Base-by-base conservation (phyloP, 2,113 vertebrate species). In the Zapus hudsonius region DNA sequence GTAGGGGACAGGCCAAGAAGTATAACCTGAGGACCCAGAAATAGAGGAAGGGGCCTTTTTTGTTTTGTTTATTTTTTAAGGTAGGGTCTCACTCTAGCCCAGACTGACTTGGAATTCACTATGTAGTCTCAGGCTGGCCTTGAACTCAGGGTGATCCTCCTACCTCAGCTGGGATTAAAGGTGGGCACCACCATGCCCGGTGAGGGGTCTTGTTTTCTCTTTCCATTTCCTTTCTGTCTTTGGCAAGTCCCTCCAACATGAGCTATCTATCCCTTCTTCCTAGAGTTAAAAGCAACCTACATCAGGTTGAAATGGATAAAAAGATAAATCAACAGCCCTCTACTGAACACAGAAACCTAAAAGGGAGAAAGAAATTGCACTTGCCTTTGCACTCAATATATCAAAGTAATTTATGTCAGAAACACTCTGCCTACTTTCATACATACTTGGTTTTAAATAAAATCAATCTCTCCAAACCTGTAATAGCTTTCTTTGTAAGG, bases 341-440 rank as follows among this genome's bases (percentile, higher is more conserved):
- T 81, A 11, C 64, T 80, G 89, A 97, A 89, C 75, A 94, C 87
- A 78, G 83, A 95, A 92, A 40, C 27, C 67, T 59, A 92, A 93
- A 94, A 96, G 93, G 87, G 96, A 76, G 90, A 76, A 31, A 70
- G 78, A 92, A 95, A 96, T 97, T 61, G 40, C 95, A 89, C 87
- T 96, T 92, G 89, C 2, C 80, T 96, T 93, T 92, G 78, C 80
- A 93, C 94, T 88, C 96, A 95, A 96, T 96, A 94, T 36, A 96
- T 94, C 87, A 97, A 93, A 97, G 95, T 96, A 95, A 96, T 96
- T 97, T 93, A 89, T 95, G 86, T 96, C 87, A 87, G 74, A 96
- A 27, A 7, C 40, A 84, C 95, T 87, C 89, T 96, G 92, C 89
- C 94, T 88, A 63, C 81, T 96, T 93, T 96, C 95, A 95, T 93